Conservation (phyloP, 2,113 vertebrate species). For the Zapornia atra region DNA sequence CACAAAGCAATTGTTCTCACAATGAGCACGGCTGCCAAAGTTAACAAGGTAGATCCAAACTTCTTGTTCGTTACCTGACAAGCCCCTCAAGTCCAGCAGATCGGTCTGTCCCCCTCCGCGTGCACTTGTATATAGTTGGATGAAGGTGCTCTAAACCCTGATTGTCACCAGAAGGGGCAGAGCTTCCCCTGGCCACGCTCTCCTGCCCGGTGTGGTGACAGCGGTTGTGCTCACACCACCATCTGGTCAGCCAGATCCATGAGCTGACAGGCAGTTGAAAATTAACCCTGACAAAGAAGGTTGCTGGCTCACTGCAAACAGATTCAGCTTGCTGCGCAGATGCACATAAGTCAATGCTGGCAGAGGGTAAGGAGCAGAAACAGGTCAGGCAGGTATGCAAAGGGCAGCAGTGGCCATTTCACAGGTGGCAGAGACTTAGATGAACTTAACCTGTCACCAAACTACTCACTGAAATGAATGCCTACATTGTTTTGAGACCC, state of each 20-base stretch:
- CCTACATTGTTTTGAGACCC: neutral
- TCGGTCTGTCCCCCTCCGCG: neutral
- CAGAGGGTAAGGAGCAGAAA: neutral
- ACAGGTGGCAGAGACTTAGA: neutral
- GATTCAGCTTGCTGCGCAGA: neutral
- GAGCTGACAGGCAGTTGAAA: neutral
- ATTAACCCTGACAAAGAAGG: neutral
- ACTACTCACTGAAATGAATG: neutral
- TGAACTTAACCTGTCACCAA: neutral
- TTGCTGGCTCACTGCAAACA: neutral
- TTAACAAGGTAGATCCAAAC: neutral
- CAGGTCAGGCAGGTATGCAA: neutral
- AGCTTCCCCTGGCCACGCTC: neutral
- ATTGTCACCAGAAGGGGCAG: neutral
- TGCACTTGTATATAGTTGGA: neutral
- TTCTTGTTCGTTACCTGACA: neutral
- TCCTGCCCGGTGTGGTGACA: neutral
- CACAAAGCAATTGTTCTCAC: neutral
- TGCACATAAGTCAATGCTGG: neutral
- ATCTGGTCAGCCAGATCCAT: neutral
- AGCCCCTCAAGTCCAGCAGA: neutral
- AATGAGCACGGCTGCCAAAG: accelerated
- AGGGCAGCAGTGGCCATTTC: neutral
- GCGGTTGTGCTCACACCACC: neutral
- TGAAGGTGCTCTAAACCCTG: neutral